Percentiles rank a stretch among this genome's conserved stretches.
Evolutionary conservation across 2,797 vertebrate species (phyloP).

Genomic region (Enteromius unitaeniatus): DNA sequence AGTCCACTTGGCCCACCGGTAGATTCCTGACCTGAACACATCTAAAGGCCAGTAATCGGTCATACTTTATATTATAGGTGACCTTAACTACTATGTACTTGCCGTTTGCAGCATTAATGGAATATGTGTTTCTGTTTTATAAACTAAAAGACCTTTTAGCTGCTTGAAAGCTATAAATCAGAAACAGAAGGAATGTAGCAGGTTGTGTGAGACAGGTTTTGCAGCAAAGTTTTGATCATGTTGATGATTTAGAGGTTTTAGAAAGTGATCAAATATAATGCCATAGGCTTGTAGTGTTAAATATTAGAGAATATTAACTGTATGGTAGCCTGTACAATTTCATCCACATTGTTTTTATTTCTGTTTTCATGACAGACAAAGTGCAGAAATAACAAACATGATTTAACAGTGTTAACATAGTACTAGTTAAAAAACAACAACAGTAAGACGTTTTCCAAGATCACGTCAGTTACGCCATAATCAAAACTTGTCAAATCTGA

Average conservation of each 20-base stretch:
- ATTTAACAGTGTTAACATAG: not conserved
- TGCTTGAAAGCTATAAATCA: too few relatives aligned
- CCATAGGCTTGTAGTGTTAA: not conserved
- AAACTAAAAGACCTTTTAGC: too few relatives aligned
- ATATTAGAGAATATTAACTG: too few relatives aligned
- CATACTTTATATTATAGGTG: too few relatives aligned
- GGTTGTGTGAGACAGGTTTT: too few relatives aligned
- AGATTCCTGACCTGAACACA: too few relatives aligned
- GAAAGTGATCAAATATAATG: not conserved
- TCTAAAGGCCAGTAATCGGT: too few relatives aligned
- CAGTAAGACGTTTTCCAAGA: not conserved
- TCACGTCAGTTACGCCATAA: not conserved
- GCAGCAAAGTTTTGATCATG: too few relatives aligned
- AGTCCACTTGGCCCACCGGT: too few relatives aligned
- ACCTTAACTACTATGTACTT: too few relatives aligned
- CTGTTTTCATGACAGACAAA: constrained; percentile 1
- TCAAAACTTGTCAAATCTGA: not conserved
- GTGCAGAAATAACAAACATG: not conserved
- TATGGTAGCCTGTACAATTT: not conserved
- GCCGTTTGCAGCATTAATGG: too few relatives aligned
- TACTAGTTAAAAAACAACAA: not conserved
- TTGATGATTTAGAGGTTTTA: not conserved
- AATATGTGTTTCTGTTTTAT: not conserved
- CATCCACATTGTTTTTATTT: constrained; percentile 9
- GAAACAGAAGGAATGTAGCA: too few relatives aligned